phyloP scores from a whole-genome alignment of 2,888 invertebrate genomes.

The Coenonympha arcania region DNA sequence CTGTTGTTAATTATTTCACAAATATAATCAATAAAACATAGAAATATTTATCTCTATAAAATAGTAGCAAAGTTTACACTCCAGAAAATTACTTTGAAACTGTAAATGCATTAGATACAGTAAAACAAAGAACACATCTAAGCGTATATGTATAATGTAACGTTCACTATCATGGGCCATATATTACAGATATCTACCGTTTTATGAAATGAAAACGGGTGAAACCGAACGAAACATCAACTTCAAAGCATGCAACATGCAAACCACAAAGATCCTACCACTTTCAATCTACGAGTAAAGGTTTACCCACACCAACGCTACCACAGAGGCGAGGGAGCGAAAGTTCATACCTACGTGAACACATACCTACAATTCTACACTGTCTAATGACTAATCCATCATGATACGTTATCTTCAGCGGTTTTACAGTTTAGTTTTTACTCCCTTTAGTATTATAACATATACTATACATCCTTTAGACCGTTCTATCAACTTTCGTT shows the following conservation, averaged over 20 bases:
- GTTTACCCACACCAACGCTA: conserved; percentile 9
- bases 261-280: conserved; percentile 25
- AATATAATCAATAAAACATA: no score
- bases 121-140: neutral
- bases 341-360: neutral
- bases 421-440: neutral
- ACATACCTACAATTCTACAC: neutral
- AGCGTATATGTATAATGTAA: neutral
- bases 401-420: neutral
- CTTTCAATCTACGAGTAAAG: conserved; percentile 25
- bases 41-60: no score
- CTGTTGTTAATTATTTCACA: no score
- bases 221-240: conserved; percentile 24
- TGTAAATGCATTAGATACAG: neutral
- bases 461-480: neutral
- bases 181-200: neutral
- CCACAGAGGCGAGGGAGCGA: neutral
- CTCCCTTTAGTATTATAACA: no score
- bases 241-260: conserved; percentile 27
- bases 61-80: neutral
- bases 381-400: conserved; percentile 5
- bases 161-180: neutral
- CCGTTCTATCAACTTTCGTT: no score
- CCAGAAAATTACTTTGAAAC: no score
- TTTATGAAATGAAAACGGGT: conserved; percentile 19